Evolutionary conservation across 2,797 vertebrate species (phyloP).

Genomic region (Pitangus sulphuratus): DNA sequence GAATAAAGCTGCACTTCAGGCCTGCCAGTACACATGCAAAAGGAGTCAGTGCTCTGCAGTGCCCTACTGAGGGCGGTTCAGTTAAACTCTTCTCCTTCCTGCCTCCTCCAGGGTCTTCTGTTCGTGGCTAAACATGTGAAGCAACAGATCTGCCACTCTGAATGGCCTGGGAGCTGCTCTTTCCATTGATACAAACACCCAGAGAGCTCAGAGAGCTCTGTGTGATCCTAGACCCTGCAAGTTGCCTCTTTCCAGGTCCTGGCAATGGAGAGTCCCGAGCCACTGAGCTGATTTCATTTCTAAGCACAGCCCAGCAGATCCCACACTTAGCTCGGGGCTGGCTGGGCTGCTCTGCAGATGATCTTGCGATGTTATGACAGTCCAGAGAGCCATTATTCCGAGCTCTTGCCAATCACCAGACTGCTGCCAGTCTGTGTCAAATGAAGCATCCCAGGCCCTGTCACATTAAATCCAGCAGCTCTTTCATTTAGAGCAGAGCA

Average conservation of each 20-base stretch:
- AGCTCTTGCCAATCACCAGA: constrained; percentile 67
- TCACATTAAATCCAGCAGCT: constrained; percentile 70
- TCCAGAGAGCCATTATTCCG: constrained; percentile 24
- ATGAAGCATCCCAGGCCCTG: constrained; percentile 70
- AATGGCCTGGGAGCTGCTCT: neutral
- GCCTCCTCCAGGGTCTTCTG: neutral
- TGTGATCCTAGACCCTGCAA: neutral
- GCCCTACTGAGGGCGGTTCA: neutral
- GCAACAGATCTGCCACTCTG: neutral
- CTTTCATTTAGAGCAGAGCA: constrained; percentile 45
- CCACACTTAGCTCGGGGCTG: neutral
- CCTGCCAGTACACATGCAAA: neutral
- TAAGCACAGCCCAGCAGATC: neutral
- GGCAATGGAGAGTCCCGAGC: fast-evolving
- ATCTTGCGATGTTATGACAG: constrained; percentile 59
- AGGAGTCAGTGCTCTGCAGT: neutral
- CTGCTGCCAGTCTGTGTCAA: constrained; percentile 72
- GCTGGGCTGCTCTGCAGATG: constrained; percentile 49
- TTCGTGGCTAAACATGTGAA: fast-evolving
- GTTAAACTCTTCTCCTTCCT: neutral
- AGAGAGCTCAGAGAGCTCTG: neutral
- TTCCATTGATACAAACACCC: fast-evolving
- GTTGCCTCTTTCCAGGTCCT: neutral
- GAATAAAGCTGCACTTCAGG: neutral
- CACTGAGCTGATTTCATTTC: neutral